phyloP scores from a whole-genome alignment of 2,113 vertebrate species.

The Pedionomus torquatus region DNA sequence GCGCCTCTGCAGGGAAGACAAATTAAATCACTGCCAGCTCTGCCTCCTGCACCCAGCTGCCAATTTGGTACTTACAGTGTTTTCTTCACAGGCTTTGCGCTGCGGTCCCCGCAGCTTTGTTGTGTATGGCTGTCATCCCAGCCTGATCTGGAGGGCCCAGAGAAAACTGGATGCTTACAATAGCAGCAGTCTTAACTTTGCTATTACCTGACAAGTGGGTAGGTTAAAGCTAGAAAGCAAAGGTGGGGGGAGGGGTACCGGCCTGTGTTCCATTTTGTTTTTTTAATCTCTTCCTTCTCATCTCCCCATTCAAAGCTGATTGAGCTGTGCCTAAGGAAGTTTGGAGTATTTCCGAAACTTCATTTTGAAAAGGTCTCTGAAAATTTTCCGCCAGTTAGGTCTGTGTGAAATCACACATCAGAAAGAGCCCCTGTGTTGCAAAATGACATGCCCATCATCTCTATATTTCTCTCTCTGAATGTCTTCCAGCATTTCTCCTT shows the following conservation, averaged over 20 bases:
- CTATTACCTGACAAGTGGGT: background rate
- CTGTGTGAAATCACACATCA: background rate
- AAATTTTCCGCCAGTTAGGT: background rate
- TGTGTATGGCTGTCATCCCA: background rate
- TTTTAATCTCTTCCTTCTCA: background rate
- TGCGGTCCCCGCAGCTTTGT: background rate
- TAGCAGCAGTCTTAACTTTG: background rate
- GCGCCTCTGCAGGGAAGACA: background rate
- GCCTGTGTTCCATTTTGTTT: background rate
- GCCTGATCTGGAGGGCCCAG: background rate
- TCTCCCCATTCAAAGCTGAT: background rate
- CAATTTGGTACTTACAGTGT: background rate
- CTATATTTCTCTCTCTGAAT: background rate
- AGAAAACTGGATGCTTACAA: background rate
- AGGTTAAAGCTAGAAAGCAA: background rate
- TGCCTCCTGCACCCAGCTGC: background rate
- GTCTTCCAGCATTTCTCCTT: constrained; percentile 15
- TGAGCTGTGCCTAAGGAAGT: background rate
- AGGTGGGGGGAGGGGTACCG: background rate
- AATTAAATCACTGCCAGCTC: background rate
- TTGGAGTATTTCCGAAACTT: background rate
- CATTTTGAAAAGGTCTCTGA: background rate
- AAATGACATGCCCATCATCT: background rate
- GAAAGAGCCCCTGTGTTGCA: background rate
- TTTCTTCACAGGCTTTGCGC: background rate